These are phyloP conservation scores for Sardinella longiceps DNA, from an alignment of 2,797 vertebrate genomes.

Conservation along the genomic window DNA sequence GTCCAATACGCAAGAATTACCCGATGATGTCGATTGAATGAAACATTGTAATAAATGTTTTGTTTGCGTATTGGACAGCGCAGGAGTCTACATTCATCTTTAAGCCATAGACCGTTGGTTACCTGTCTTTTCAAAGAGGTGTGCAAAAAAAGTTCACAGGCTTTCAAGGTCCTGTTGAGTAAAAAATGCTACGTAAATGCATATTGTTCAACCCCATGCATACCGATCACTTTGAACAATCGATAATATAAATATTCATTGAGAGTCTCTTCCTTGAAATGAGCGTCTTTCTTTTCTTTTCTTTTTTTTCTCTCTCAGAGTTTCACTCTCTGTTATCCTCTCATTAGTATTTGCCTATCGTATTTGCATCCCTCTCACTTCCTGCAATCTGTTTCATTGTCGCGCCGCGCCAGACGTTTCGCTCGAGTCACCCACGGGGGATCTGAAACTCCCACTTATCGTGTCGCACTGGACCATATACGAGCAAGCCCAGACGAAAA, in stretches of 20 bases:
- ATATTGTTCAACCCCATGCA: too few relatives aligned
- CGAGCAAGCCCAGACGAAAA: not conserved
- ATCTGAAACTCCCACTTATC: not conserved
- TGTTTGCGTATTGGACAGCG: too few relatives aligned
- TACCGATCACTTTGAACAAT: not conserved
- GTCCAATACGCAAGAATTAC: too few relatives aligned
- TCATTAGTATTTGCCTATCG: not conserved
- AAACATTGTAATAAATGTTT: too few relatives aligned
- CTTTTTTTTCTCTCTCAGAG: not conserved
- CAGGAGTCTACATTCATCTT: too few relatives aligned
- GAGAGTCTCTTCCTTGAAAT: not conserved
- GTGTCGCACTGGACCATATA: not conserved
- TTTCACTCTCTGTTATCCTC: not conserved
- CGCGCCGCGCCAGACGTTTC: not conserved
- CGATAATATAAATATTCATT: not conserved
- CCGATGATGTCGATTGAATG: too few relatives aligned
- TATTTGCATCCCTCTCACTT: constrained; percentile 22
- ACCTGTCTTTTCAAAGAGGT: too few relatives aligned
- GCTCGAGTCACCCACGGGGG: not conserved
- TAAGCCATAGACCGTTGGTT: too few relatives aligned
- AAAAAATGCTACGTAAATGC: not conserved
- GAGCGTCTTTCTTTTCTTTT: not conserved
- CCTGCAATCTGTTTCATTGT: not conserved
- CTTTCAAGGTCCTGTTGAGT: too few relatives aligned
- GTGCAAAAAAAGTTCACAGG: too few relatives aligned